A percentile compares a stretch with the other conserved stretches of the same genome.
Evolutionary conservation across 2,888 invertebrate genomes (phyloP).

Genomic region (Thecophora atra): DNA sequence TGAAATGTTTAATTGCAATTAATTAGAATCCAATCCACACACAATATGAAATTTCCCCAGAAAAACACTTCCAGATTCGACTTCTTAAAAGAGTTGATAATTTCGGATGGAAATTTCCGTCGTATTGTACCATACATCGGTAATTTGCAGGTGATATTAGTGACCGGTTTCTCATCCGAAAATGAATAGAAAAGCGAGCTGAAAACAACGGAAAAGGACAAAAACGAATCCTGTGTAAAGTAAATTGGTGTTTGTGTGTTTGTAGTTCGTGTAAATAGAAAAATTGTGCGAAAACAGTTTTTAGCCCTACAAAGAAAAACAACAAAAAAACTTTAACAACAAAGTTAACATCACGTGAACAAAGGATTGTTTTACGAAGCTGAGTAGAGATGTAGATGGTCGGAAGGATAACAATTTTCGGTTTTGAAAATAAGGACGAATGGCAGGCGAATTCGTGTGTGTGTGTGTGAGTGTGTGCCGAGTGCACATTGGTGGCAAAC

Average conservation of each 20-base stretch:
- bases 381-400: not conserved
- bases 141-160: not conserved
- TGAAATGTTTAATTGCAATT: no score
- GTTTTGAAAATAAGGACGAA: not conserved
- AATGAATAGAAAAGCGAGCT: not conserved
- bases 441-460: not conserved
- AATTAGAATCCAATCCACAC: not conserved
- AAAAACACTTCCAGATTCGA: no score
- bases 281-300: slow-evolving; percentile 19
- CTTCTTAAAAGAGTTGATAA: no score
- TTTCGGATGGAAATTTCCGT: no score
- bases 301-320: slow-evolving; percentile 9
- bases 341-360: not conserved
- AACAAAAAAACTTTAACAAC: slow-evolving; percentile 9
- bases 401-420: not conserved
- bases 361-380: not conserved
- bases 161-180: not conserved
- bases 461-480: not conserved
- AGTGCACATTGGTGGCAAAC: not conserved
- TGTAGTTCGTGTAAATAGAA: slow-evolving; percentile 37
- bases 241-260: slow-evolving; percentile 36
- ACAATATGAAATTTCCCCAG: not conserved
- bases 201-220: not conserved
- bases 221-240: slow-evolving; percentile 40
- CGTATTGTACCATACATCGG: no score